phyloP scores from a whole-genome alignment of 2,797 vertebrate genomes.

The Enteromius paludinosus region DNA sequence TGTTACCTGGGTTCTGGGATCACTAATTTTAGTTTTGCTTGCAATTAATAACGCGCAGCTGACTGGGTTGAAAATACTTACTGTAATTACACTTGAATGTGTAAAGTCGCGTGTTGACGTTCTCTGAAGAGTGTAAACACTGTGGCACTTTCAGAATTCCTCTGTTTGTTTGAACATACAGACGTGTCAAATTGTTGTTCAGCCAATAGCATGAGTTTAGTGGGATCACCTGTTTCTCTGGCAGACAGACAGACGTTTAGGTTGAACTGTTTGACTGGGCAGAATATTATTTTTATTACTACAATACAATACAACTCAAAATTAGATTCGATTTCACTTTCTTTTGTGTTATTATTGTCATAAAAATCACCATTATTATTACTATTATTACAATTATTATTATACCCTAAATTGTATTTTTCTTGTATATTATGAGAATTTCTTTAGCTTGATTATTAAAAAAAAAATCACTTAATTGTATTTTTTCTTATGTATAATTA shows the following conservation, averaged over 20 bases:
- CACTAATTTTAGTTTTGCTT: conserved; percentile 21
- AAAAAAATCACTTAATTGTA: background rate
- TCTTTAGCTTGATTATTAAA: background rate
- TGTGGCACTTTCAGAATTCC: background rate
- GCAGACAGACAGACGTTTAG: background rate
- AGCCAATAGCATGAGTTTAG: background rate
- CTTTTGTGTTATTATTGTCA: background rate
- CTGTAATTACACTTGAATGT: background rate
- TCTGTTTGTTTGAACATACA: background rate
- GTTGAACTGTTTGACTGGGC: background rate
- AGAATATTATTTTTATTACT: background rate
- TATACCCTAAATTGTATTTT: background rate
- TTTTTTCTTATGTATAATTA: too few species aligned
- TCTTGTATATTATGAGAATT: background rate
- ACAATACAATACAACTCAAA: background rate
- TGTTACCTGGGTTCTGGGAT: conserved; percentile 7
- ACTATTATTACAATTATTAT: background rate
- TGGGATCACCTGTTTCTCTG: background rate
- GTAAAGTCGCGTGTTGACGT: background rate
- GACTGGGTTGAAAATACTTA: background rate
- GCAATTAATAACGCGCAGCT: background rate
- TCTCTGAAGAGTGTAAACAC: background rate
- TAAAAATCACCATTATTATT: background rate
- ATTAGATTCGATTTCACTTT: background rate
- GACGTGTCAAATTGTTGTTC: background rate